A percentile compares a stretch with the other conserved stretches of the same genome.
These are phyloP conservation scores for Drosophila dives DNA, from an alignment of 2,888 invertebrate species.

Conservation along the genomic window DNA sequence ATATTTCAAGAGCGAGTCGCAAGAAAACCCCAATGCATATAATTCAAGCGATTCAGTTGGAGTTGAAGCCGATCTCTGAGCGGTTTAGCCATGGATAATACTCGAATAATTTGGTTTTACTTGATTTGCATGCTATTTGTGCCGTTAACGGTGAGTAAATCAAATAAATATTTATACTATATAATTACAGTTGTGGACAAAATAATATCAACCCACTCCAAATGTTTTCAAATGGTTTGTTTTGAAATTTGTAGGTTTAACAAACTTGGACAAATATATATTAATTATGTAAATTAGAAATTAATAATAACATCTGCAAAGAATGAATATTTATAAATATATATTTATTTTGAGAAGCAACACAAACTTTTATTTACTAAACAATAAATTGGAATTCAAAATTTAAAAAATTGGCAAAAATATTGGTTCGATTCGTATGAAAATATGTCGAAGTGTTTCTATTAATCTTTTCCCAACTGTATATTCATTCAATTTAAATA, in stretches of 20 bases:
- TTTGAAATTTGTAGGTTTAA: not conserved
- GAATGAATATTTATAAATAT: too few species aligned
- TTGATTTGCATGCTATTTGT: constrained; percentile 23
- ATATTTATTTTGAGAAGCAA: too few species aligned
- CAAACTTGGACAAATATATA: too few species aligned
- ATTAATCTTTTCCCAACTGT: not conserved
- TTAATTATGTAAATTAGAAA: not conserved
- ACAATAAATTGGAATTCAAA: too few species aligned
- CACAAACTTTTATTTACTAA: not conserved
- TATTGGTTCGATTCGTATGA: not conserved
- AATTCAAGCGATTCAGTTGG: constrained; percentile 46
- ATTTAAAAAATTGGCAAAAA: not conserved
- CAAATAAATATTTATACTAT: not conserved
- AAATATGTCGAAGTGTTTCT: not conserved
- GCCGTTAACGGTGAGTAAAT: constrained; percentile 42
- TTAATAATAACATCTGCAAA: not conserved
- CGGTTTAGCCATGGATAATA: constrained; percentile 49
- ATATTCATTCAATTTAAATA: not conserved
- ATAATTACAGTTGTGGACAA: not conserved
- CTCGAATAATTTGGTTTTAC: not conserved
- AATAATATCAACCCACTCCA: not conserved
- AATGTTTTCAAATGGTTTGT: not conserved
- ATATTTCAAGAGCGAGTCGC: constrained; percentile 19
- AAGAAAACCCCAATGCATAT: constrained; percentile 29
- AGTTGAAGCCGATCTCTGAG: constrained; percentile 49